phyloP scores from a whole-genome alignment of 1,140 invertebrate species.

The Drosophila grimshawi region DNA sequence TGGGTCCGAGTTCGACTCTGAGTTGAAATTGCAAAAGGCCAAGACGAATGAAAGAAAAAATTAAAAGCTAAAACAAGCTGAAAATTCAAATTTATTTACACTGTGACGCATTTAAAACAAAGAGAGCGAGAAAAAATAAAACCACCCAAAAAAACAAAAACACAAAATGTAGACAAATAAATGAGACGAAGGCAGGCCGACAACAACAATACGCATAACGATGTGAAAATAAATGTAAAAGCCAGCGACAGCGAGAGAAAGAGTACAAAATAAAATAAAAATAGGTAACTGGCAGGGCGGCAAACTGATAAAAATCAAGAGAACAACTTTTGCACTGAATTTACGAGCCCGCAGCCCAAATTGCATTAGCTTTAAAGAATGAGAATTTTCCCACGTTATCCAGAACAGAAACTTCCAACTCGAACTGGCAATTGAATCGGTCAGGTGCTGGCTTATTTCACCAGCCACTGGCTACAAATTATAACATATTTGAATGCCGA shows the following conservation, averaged over 20 bases:
- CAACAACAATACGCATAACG: conserved; percentile 70
- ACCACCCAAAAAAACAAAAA: conserved; percentile 36
- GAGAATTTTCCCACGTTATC: conserved; percentile 78
- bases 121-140: conserved; percentile 60
- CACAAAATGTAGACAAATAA: conserved; percentile 76
- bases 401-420: conserved; percentile 5
- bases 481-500: conserved; percentile 27
- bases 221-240: conserved; percentile 82
- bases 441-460: conserved; percentile 31
- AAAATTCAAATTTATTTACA: conserved; percentile 83
- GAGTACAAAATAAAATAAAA: conserved; percentile 35
- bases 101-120: conserved; percentile 82
- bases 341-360: conserved; percentile 68
- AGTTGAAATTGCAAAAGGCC: conserved; percentile 43
- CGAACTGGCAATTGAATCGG: conserved; percentile 1
- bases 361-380: conserved; percentile 66
- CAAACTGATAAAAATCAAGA: conserved; percentile 73
- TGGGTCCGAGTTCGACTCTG: conserved; percentile 4
- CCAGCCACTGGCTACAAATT: conserved; percentile 38
- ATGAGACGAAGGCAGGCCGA: conserved; percentile 60
- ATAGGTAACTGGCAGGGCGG: conserved; percentile 62
- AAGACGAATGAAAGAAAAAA: conserved; percentile 40
- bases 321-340: conserved; percentile 77
- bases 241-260: conserved; percentile 35
- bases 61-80: conserved; percentile 81